Evolutionary conservation across 2,888 invertebrate genomes (phyloP).

Genomic region (Acheta domesticus): DNA sequence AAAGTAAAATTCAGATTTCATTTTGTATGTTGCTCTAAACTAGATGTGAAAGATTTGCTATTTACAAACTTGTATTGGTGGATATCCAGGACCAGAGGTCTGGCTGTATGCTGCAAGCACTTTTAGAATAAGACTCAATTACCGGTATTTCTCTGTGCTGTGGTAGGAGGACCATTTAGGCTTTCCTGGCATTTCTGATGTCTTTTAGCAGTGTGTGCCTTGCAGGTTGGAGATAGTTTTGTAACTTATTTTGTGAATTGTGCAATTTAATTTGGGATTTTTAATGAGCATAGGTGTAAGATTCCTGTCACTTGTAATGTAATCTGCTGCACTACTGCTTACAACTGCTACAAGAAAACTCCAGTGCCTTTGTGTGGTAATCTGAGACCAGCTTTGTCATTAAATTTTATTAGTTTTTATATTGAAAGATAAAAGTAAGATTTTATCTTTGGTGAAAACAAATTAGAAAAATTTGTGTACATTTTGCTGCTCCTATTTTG

Average conservation of each 20-base stretch:
- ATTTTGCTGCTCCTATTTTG: neutral
- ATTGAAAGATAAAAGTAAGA: neutral
- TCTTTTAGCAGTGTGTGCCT: conserved; percentile 11
- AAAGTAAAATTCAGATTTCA: neutral
- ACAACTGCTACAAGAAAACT: neutral
- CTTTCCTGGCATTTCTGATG: neutral
- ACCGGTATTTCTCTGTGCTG: neutral
- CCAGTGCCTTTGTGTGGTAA: neutral
- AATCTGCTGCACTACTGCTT: neutral
- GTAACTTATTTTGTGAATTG: neutral
- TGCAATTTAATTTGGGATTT: conserved; percentile 3
- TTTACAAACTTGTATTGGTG: conserved; percentile 1
- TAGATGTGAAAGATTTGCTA: conserved; percentile 18
- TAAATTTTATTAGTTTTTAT: conserved; percentile 21
- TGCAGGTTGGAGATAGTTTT: conserved; percentile 7
- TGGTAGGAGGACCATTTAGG: conserved; percentile 18
- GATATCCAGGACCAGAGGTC: neutral
- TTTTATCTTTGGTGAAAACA: neutral
- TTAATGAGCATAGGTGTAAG: neutral
- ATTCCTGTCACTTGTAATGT: neutral
- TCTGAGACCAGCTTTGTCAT: conserved; percentile 18
- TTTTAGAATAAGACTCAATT: neutral
- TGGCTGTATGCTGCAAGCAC: conserved; percentile 1
- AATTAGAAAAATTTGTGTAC: conserved; percentile 12
- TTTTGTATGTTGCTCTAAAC: conserved; percentile 12